Base-by-base conservation (phyloP, 2,888 invertebrate species). In the Lutraria lutraria region DNA sequence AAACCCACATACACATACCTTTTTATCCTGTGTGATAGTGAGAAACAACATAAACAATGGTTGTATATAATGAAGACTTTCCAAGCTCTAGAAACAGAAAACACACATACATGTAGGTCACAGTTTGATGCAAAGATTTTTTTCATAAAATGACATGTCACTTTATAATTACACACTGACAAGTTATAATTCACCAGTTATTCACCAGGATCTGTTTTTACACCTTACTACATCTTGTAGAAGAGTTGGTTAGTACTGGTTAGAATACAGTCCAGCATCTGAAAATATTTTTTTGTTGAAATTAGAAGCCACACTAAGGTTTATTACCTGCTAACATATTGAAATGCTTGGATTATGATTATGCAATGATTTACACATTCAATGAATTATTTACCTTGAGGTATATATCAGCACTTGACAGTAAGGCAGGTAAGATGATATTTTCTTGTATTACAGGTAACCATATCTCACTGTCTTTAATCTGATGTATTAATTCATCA, bases 1-100 rank as follows among this genome's bases (percentile, higher is more conserved):
- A n/a, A n/a, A n/a, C n/a, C n/a, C n/a, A 2, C 43, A 43, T 43
- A 8, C 43, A 63, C n/a, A 12, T 80, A 95, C 95, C 93, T 92
- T 93, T 88, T 95, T 94, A 56, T 92, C 90, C 60, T 93, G 92
- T 10, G 96, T 94, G n/a, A 96, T 93, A 10, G 95, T 94, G 16
- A 95, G 90, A 16, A 96, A 92, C 21, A 96, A 90, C 13, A 94
- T 89, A 19, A 96, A 91, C 13, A 93, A 93, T 12, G 95, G 90
- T 81, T 95, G 95, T 21, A 96, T 94, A 88, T 95, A 96, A 16
- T 95, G 92, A 16, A 95, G 82, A 19, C 95, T 95, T 85, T 95
- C 95, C 79, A 93, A 93, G 13, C 93, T 93, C 95, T 96, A 43
- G 93, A 56, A 93, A 91, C 21, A 79, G 53, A 16, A 83, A 34